These are phyloP conservation scores for Suncus etruscus DNA, from an alignment of 2,113 vertebrate species.

Conservation along the genomic window DNA sequence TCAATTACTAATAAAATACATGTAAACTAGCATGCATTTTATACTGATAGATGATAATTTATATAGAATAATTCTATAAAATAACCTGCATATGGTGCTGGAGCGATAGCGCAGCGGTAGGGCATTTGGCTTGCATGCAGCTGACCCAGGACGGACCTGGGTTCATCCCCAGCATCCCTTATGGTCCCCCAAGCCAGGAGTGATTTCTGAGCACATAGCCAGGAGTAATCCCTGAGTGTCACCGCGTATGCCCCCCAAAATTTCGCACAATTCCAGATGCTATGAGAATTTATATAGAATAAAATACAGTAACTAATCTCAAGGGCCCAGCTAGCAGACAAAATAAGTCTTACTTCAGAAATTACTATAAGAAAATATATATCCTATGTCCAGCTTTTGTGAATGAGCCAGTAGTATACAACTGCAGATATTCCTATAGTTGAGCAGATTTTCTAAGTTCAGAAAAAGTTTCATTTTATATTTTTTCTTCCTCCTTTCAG, in stretches of 20 bases:
- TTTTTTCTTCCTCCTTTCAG: constrained; percentile 2
- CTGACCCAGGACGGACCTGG: too few species aligned
- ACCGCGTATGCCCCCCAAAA: too few species aligned
- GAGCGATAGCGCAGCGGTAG: too few species aligned
- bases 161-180: too few species aligned
- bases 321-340: background rate
- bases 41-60: background rate
- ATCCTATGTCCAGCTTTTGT: background rate
- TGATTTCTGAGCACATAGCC: too few species aligned
- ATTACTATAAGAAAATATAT: background rate
- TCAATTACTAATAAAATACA: background rate
- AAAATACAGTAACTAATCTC: constrained; percentile 24
- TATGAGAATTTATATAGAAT: background rate
- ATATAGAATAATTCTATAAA: background rate
- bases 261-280: background rate
- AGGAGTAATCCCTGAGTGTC: too few species aligned
- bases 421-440: background rate
- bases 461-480: constrained; percentile 10
- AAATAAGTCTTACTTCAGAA: constrained; percentile 17
- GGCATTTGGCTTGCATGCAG: too few species aligned
- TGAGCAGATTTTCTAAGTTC: constrained; percentile 12
- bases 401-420: background rate
- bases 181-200: too few species aligned
- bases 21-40: background rate
- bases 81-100: too few species aligned